phyloP scores from a whole-genome alignment of 2,113 vertebrate species.

The Cyanistes caeruleus region DNA sequence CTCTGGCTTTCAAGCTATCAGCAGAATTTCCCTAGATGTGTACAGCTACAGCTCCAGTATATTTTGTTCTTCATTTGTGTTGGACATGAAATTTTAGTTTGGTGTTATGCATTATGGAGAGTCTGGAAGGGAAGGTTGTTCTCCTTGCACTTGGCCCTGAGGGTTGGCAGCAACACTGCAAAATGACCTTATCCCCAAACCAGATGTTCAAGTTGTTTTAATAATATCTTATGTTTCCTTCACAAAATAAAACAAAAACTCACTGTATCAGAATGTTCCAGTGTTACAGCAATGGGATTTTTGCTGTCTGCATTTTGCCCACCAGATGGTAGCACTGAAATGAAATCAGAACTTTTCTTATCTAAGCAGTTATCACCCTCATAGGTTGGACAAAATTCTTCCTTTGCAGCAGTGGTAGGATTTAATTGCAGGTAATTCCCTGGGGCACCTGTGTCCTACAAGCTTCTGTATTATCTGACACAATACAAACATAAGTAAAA shows the following conservation, averaged over 20 bases:
- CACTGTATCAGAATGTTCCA: slow-evolving; percentile 70
- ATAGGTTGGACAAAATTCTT: background rate
- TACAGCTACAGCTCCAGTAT: slow-evolving; percentile 1
- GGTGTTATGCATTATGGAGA: slow-evolving; percentile 64
- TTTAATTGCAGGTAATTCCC: background rate
- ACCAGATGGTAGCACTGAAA: slow-evolving; percentile 71
- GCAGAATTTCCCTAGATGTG: slow-evolving; percentile 45
- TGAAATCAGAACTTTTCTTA: slow-evolving; percentile 31
- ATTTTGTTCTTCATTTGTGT: slow-evolving; percentile 64
- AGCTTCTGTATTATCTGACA: background rate
- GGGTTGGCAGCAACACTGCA: slow-evolving; percentile 71
- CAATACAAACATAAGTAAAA: background rate
- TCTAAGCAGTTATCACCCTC: background rate
- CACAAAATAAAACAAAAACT: slow-evolving; percentile 76
- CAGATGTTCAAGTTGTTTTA: slow-evolving; percentile 82
- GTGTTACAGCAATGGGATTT: slow-evolving; percentile 21
- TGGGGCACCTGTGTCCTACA: background rate
- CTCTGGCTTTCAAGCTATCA: slow-evolving; percentile 4
- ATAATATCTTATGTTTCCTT: slow-evolving; percentile 78
- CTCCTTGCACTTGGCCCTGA: slow-evolving; percentile 73
- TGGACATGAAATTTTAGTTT: slow-evolving; percentile 64
- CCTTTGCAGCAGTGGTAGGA: background rate
- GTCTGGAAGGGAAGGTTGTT: slow-evolving; percentile 60
- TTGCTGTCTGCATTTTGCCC: slow-evolving; percentile 64
- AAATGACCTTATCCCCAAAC: slow-evolving; percentile 81